Evolutionary conservation across 1,140 invertebrate genomes (phyloP).

Genomic region (Ridgeia piscesae): DNA sequence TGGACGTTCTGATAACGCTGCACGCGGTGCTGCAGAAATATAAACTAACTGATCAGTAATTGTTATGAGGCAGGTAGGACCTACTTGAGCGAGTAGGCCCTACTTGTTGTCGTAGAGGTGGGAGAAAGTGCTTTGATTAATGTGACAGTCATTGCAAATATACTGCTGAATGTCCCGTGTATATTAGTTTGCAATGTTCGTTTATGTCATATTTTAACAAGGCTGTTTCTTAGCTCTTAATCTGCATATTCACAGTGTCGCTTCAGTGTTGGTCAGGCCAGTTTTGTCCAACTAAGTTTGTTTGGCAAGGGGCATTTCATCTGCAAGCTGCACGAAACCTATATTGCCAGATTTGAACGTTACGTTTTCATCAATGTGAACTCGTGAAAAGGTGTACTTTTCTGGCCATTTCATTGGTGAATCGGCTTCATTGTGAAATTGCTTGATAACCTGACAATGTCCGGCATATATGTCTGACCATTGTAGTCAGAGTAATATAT

Average conservation of each 20-base stretch:
- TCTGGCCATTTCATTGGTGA: not conserved
- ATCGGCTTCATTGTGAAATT: not conserved
- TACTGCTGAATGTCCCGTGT: not conserved
- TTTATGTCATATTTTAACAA: not conserved
- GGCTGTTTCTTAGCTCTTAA: not conserved
- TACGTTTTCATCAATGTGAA: not conserved
- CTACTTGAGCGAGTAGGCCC: not conserved
- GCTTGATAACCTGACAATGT: not conserved
- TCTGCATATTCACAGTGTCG: not conserved
- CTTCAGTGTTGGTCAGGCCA: not conserved
- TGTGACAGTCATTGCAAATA: not conserved
- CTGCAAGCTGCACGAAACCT: not conserved
- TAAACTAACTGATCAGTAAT: not conserved
- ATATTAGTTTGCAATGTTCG: not conserved
- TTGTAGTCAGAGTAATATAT: not conserved
- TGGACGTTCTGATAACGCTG: not conserved
- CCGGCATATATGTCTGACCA: not conserved
- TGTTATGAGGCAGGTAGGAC: not conserved
- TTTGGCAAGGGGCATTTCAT: not conserved
- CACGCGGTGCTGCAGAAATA: not conserved
- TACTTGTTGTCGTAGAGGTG: not conserved
- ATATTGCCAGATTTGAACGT: not conserved
- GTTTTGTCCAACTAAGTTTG: not conserved
- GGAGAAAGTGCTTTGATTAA: not conserved
- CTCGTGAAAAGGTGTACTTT: not conserved